These are phyloP conservation scores for Penaeus chinensis DNA, from an alignment of 1,140 invertebrate genomes.

Conservation along the genomic window DNA sequence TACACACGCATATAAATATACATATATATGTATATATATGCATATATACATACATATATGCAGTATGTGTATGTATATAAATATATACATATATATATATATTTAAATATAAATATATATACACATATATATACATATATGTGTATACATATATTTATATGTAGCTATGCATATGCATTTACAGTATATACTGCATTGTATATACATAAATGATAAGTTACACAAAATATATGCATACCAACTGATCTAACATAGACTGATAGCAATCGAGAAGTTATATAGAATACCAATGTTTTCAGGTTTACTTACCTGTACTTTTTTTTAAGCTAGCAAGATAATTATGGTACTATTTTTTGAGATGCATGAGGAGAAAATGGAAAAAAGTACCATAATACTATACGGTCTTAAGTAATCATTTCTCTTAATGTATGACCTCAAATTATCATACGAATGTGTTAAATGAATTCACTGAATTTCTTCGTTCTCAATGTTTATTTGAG, in stretches of 20 bases:
- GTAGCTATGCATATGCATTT: not conserved
- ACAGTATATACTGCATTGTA: not conserved
- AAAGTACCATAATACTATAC: too few species aligned
- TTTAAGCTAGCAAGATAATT: too few species aligned
- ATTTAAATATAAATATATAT: constrained; percentile 17
- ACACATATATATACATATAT: constrained; percentile 5
- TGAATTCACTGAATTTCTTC: too few species aligned
- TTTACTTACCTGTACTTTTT: too few species aligned
- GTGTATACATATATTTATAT: constrained; percentile 4
- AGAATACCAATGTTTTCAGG: too few species aligned
- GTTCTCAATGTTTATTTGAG: too few species aligned
- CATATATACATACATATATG: constrained; percentile 1
- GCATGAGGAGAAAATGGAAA: too few species aligned
- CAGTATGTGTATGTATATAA: not conserved
- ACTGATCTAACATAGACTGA: not conserved
- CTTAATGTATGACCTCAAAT: too few species aligned
- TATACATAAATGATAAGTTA: not conserved
- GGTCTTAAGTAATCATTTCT: too few species aligned
- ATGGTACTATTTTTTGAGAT: too few species aligned
- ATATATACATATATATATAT: constrained; percentile 12
- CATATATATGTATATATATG: not conserved
- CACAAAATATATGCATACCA: not conserved
- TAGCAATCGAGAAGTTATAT: too few species aligned
- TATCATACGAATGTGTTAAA: too few species aligned
- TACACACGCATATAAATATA: not conserved